Evolutionary conservation across 2,113 vertebrate species (phyloP).

Genomic region (Campylorhamphus procurvoides): DNA sequence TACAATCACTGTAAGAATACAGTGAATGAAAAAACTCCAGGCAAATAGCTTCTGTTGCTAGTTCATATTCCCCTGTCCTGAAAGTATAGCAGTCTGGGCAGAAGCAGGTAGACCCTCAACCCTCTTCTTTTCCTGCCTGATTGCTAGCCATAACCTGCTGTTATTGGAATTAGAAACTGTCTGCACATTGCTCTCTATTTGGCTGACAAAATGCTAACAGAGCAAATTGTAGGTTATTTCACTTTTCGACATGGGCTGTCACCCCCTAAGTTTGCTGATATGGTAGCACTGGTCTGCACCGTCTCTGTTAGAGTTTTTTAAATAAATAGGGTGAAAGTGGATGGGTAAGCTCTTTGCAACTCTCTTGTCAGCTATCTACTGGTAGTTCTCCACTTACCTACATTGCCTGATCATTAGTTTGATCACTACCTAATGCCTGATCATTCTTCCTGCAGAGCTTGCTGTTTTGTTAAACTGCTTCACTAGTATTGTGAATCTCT

Average conservation of each 20-base stretch:
- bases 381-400: constrained; percentile 23
- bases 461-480: constrained; percentile 25
- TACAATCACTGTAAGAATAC: background rate
- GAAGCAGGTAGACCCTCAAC: background rate
- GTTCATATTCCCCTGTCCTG: background rate
- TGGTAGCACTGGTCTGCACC: background rate
- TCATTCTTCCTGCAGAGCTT: constrained; percentile 24
- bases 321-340: constrained; percentile 17
- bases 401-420: constrained; percentile 25
- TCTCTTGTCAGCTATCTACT: background rate
- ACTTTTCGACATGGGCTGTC: constrained; percentile 10
- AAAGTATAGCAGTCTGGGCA: background rate
- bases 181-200: constrained; percentile 23
- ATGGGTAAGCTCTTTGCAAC: background rate
- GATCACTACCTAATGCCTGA: constrained; percentile 18
- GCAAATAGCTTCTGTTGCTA: background rate
- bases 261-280: constrained; percentile 24
- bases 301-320: background rate
- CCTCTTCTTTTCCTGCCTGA: background rate
- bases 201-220: constrained; percentile 56
- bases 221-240: constrained; percentile 61
- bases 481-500: background rate
- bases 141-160: constrained; percentile 56
- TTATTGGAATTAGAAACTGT: constrained; percentile 55
- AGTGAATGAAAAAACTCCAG: background rate